These are phyloP conservation scores for Cydia strobilella DNA, from an alignment of 1,140 invertebrate genomes.

Conservation along the genomic window DNA sequence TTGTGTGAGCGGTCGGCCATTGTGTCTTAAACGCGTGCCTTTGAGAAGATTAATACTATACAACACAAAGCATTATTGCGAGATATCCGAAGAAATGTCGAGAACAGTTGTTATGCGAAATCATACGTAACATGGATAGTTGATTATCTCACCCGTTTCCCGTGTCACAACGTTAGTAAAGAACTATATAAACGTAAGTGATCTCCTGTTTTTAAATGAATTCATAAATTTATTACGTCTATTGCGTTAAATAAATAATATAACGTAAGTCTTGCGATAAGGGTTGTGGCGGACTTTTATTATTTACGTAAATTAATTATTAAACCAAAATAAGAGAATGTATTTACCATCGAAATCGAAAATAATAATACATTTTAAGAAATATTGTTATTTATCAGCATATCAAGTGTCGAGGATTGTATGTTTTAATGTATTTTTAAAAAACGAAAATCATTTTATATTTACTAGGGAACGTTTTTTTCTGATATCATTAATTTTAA, in stretches of 20 bases:
- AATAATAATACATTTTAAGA: neutral
- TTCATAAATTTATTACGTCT: neutral
- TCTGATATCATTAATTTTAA: neutral
- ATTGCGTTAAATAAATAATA: neutral
- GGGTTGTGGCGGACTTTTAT: neutral
- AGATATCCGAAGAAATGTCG: too few species aligned
- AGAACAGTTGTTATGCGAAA: neutral
- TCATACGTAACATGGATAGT: neutral
- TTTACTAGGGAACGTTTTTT: neutral
- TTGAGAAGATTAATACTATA: too few species aligned
- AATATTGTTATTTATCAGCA: neutral
- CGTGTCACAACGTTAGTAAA: neutral
- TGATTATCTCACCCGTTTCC: neutral
- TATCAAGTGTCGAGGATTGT: neutral
- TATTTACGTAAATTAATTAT: neutral
- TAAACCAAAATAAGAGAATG: neutral
- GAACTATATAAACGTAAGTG: neutral
- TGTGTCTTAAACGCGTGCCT: too few species aligned
- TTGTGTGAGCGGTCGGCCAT: too few species aligned
- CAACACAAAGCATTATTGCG: too few species aligned
- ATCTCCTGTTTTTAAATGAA: constrained; percentile 13
- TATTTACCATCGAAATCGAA: neutral
- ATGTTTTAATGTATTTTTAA: neutral
- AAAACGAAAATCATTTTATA: neutral
- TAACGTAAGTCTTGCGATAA: neutral